phyloP scores from a whole-genome alignment of 2,113 vertebrate species.

The Gymnobelideus leadbeateri region DNA sequence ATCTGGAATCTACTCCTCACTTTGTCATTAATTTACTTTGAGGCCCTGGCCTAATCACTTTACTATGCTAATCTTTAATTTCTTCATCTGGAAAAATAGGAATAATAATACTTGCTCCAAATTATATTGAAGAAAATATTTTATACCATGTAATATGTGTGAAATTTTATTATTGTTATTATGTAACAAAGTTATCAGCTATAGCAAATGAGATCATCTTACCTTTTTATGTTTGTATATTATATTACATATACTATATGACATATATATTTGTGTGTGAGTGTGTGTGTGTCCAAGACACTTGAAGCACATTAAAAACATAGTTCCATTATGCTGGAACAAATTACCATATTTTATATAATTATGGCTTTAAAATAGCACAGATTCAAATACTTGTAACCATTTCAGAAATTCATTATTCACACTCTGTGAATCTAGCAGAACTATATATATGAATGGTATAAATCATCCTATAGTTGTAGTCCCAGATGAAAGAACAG shows the following conservation, averaged over 20 bases:
- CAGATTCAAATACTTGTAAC: background rate
- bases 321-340: background rate
- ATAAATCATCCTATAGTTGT: background rate
- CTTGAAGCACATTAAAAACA: background rate
- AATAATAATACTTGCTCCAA: background rate
- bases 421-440: background rate
- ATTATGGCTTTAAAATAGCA: background rate
- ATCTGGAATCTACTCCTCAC: background rate
- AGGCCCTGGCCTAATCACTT: background rate
- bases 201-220: background rate
- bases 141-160: background rate
- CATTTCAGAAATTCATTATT: background rate
- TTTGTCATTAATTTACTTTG: background rate
- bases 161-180: background rate
- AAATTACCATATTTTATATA: background rate
- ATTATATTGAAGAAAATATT: background rate
- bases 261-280: too few species aligned
- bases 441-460: background rate
- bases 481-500: background rate
- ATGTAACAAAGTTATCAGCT: background rate
- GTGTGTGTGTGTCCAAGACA: background rate
- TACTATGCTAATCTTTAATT: background rate
- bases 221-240: background rate
- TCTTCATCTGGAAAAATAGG: background rate
- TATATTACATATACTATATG: too few species aligned